These are phyloP conservation scores for Carcina quercana DNA, from an alignment of 2,888 invertebrate species.

Conservation along the genomic window DNA sequence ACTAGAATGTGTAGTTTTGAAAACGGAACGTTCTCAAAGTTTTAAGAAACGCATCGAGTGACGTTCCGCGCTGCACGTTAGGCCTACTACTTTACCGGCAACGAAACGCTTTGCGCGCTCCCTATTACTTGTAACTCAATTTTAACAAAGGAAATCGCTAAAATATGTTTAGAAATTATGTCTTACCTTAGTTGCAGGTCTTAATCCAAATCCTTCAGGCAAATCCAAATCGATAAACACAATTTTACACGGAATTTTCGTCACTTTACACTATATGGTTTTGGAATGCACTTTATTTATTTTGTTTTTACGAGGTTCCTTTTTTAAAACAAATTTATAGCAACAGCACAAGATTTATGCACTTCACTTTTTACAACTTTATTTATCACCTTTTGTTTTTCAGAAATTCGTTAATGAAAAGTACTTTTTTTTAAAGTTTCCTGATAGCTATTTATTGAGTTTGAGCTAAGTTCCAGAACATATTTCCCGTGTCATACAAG, in stretches of 20 bases:
- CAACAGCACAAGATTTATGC: neutral
- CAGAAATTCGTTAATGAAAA: neutral
- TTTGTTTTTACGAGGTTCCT: too few relatives aligned
- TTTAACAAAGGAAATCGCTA: conserved; percentile 12
- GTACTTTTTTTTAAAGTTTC: too few relatives aligned
- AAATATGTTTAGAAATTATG: conserved; percentile 16
- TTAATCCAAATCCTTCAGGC: conserved; percentile 42
- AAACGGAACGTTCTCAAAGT: too few relatives aligned
- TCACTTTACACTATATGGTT: too few relatives aligned
- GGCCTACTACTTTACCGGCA: conserved; percentile 1
- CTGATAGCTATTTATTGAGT: too few relatives aligned
- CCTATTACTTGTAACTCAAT: conserved; percentile 18
- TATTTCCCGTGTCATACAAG: too few relatives aligned
- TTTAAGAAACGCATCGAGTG: neutral
- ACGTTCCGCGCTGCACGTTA: neutral
- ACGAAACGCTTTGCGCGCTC: neutral
- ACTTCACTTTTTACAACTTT: conserved; percentile 7
- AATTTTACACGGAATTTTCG: conserved; percentile 34
- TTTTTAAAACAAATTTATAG: too few relatives aligned
- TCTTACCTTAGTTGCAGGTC: conserved; percentile 48
- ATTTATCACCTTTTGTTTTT: conserved; percentile 5
- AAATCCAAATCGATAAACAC: conserved; percentile 50
- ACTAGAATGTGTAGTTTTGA: too few relatives aligned
- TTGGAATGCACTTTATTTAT: too few relatives aligned
- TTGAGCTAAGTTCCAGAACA: too few relatives aligned